A percentile compares a stretch with the other conserved stretches of the same genome.
Evolutionary conservation across 2,888 invertebrate genomes (phyloP).

Genomic region (Himalopsyche kuldschensis): DNA sequence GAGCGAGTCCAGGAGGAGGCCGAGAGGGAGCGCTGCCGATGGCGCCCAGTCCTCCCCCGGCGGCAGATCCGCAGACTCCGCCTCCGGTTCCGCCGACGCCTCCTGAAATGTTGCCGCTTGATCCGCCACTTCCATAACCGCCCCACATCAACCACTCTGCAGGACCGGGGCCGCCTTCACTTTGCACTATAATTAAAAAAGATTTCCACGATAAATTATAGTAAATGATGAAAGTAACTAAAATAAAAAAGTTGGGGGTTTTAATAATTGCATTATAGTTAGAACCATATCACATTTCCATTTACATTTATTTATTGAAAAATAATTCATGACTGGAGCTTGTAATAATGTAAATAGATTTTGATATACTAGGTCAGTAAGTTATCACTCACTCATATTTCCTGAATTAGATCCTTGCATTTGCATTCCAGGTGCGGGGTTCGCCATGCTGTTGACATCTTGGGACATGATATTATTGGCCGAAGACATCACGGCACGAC

Average conservation of each 20-base stretch:
- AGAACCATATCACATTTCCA: too few relatives aligned
- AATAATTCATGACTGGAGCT: too few relatives aligned
- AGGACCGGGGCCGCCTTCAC: constrained; percentile 6
- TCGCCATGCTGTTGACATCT: not conserved
- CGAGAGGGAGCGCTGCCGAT: constrained; percentile 46
- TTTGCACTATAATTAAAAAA: constrained; percentile 6
- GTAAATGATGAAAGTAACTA: too few relatives aligned
- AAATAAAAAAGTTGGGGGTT: too few relatives aligned
- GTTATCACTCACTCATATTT: constrained; percentile 1
- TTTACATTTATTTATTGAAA: too few relatives aligned
- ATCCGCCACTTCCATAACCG: not conserved
- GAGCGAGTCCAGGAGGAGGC: constrained; percentile 47
- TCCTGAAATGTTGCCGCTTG: not conserved
- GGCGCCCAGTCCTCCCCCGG: constrained; percentile 40
- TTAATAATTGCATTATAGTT: too few relatives aligned
- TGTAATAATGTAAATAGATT: too few relatives aligned
- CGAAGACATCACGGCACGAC: not conserved
- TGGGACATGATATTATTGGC: not conserved
- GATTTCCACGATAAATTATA: not conserved
- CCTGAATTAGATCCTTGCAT: not conserved
- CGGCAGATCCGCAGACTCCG: constrained; percentile 22
- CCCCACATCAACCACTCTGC: constrained; percentile 27
- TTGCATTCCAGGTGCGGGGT: not conserved
- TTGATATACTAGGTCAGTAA: not conserved
- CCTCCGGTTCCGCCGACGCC: not conserved